Evolutionary conservation across 2,113 vertebrate genomes (phyloP).

Genomic region (Gavialis gangeticus): DNA sequence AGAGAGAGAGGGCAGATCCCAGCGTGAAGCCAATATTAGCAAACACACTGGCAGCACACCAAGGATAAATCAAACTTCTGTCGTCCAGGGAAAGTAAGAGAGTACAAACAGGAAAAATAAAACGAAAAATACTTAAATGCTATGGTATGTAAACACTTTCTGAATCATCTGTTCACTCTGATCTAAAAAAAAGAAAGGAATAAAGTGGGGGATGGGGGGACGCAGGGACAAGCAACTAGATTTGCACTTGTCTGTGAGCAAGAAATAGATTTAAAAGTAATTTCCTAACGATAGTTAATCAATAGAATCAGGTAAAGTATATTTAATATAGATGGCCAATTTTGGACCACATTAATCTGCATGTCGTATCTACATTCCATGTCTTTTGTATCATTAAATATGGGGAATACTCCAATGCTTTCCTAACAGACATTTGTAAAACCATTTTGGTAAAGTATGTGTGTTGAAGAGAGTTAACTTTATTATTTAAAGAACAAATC

Average conservation of each 20-base stretch:
- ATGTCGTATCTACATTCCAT: background rate
- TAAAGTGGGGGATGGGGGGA: too few species aligned
- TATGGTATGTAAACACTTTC: background rate
- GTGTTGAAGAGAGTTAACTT: background rate
- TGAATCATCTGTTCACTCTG: background rate
- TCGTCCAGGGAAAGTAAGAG: constrained; percentile 3
- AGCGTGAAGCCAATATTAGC: background rate
- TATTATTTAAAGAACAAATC: background rate
- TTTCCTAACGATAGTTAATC: background rate
- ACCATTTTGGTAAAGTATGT: too few species aligned
- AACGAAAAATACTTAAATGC: background rate
- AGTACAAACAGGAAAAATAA: constrained; percentile 18
- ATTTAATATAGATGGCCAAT: background rate
- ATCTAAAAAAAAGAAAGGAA: background rate
- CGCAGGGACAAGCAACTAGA: background rate
- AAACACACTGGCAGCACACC: background rate
- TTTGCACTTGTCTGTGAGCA: background rate
- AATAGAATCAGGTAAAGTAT: background rate
- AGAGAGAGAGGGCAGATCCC: background rate
- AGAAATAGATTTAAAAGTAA: constrained; percentile 39
- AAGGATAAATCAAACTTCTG: background rate
- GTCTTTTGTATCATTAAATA: background rate
- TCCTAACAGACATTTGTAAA: background rate
- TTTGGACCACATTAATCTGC: background rate
- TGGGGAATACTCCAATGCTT: background rate